Base-by-base conservation (phyloP, 2,888 invertebrate species). In the Ennomos quercinarius region DNA sequence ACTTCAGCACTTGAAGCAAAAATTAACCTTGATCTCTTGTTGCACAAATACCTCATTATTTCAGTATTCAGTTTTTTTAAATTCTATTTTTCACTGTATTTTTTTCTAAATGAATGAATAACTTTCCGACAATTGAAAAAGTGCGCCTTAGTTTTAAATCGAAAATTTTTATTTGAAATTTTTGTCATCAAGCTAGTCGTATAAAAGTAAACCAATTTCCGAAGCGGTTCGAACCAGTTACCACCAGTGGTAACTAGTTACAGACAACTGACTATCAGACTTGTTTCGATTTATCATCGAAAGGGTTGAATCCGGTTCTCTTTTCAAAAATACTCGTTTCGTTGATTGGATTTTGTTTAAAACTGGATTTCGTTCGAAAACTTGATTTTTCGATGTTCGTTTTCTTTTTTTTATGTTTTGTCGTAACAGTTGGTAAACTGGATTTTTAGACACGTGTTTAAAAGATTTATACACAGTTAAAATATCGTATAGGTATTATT, bases 261-360 rank as follows among this genome's bases (percentile, higher is more conserved):
- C 13, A 42, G 47, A 36, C 55, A 63, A 63, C 66, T 54, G 63
- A 37, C 42, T 52, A 57, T 52, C 63, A 43, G 46, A 59, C 61
- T 49, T 27, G 57, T 57, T 61, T 45, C 57, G 57, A 58, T 61
- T 44, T 52, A 40, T 39, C 34, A 47, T 42, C 39, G 17, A 58
- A 59, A 61, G 62, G 64, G 67, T 57, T 51, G 41, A 49, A 61
- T 55, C 67, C 58, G 61, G 67, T 64, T 67, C 48, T 50, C 42
- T 56, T 57, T 57, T 53, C 35, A 35, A 56, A 64, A 61, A 34
- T 39, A 48, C 37, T 27, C 6, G 45, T 46, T 39, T 27, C 37
- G 17, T 11, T 51, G 43, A 45, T 40, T 37, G 13, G 42, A 57
- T 57, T 61, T 59, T 52, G 55, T 61, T 58, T 11, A 55, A 61